These are phyloP conservation scores for Chelon auratus DNA, from an alignment of 2,797 vertebrate species.

Conservation along the genomic window DNA sequence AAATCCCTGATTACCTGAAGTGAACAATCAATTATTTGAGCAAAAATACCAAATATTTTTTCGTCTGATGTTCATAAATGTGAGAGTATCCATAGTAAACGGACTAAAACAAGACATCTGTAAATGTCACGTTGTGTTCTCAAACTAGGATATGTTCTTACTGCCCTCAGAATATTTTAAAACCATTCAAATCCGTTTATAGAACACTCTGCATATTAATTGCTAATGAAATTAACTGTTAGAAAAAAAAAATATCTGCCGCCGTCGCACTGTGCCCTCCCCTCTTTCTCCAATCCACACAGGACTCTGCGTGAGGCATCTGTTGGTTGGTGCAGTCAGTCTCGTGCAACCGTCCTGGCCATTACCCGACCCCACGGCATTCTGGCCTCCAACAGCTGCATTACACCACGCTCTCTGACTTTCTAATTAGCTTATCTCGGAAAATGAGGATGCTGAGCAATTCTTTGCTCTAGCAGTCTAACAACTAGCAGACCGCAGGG, in stretches of 20 bases:
- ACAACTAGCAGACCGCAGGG: slow-evolving; percentile 75
- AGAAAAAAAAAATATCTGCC: slow-evolving; percentile 9
- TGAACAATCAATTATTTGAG: neutral
- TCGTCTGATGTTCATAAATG: neutral
- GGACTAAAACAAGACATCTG: neutral
- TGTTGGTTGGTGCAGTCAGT: slow-evolving; percentile 70
- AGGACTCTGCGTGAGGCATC: slow-evolving; percentile 62
- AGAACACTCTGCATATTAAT: neutral
- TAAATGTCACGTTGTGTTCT: neutral
- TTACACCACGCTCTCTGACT: slow-evolving; percentile 79
- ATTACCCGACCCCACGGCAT: slow-evolving; percentile 55
- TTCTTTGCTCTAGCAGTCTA: slow-evolving; percentile 85
- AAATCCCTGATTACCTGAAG: neutral
- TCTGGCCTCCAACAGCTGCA: slow-evolving; percentile 77
- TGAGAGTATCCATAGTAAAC: neutral
- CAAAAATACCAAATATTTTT: neutral
- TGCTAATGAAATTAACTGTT: neutral
- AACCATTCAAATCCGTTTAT: neutral
- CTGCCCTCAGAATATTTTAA: neutral
- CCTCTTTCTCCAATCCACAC: slow-evolving; percentile 24
- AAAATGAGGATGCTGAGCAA: slow-evolving; percentile 82
- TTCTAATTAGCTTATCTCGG: slow-evolving; percentile 81
- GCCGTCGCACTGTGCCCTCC: slow-evolving; percentile 16
- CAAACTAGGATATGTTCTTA: neutral
- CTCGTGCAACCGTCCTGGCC: slow-evolving; percentile 64